These are phyloP conservation scores for Diaphora mendica DNA, from an alignment of 2,888 invertebrate species.

Conservation along the genomic window DNA sequence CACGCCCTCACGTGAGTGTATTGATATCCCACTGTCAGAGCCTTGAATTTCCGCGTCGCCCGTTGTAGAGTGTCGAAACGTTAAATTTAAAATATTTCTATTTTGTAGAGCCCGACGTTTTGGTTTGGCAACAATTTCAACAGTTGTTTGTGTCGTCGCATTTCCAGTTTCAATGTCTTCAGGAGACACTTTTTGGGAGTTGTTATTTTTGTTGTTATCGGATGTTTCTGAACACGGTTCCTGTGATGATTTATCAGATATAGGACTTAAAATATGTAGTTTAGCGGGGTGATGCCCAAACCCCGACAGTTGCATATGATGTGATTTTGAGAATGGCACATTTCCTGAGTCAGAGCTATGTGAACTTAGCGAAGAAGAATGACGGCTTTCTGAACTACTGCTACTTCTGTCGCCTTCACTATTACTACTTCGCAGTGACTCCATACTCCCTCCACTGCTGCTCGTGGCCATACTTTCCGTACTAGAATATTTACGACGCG, in stretches of 20 bases:
- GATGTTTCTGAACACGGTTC: constrained; percentile 94
- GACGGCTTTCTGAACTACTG: constrained; percentile 93
- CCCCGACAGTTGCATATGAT: constrained; percentile 88
- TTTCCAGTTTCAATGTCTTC: constrained; percentile 86
- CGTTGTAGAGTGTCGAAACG: constrained; percentile 88
- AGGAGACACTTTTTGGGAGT: constrained; percentile 92
- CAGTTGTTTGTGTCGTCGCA: constrained; percentile 78
- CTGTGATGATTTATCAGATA: constrained; percentile 95
- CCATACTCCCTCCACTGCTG: constrained; percentile 95
- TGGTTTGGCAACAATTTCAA: constrained; percentile 85
- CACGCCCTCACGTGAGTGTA: constrained; percentile 93
- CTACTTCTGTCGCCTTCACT: constrained; percentile 95
- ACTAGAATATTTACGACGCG: constrained; percentile 90
- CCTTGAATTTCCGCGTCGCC: constrained; percentile 93
- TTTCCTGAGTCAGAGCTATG: constrained; percentile 94
- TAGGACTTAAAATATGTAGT: constrained; percentile 94
- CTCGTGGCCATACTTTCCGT: constrained; percentile 96
- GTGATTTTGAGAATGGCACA: constrained; percentile 87
- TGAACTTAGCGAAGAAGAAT: constrained; percentile 94
- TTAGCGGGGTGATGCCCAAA: constrained; percentile 91
- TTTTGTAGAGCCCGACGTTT: constrained; percentile 91
- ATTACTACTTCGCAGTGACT: constrained; percentile 94
- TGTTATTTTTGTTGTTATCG: constrained; percentile 92
- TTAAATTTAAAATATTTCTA: constrained; percentile 90
- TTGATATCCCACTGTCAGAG: constrained; percentile 95